phyloP scores from a whole-genome alignment of 1,140 invertebrate species.

The Cataglyphis hispanica region DNA sequence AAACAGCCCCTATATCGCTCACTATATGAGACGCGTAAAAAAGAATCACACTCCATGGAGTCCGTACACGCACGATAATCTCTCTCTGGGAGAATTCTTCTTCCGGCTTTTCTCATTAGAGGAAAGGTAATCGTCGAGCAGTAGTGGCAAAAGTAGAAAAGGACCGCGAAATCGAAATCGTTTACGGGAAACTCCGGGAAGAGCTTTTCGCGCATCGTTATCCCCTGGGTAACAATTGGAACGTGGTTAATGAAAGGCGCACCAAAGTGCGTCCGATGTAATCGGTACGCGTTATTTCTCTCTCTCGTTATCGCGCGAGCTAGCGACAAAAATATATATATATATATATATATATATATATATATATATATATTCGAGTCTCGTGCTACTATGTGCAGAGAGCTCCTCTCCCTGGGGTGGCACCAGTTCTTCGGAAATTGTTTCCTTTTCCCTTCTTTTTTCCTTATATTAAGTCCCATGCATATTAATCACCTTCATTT shows the following conservation, averaged over 20 bases:
- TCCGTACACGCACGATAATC: neutral
- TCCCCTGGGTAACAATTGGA: slow-evolving; percentile 34
- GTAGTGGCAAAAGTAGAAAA: neutral
- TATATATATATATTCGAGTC: slow-evolving; percentile 17
- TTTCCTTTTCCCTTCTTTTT: slow-evolving; percentile 41
- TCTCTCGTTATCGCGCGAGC: slow-evolving; percentile 29
- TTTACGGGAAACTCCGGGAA: neutral
- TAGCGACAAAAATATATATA: neutral
- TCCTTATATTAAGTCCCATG: slow-evolving; percentile 47
- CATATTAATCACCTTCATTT: slow-evolving; percentile 65
- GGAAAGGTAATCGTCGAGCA: slow-evolving; percentile 7
- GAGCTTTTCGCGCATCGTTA: slow-evolving; percentile 53
- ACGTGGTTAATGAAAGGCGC: slow-evolving; percentile 54
- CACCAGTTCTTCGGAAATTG: slow-evolving; percentile 47
- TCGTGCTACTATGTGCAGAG: neutral
- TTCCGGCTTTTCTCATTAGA: slow-evolving; percentile 20
- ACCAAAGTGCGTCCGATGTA: slow-evolving; percentile 45
- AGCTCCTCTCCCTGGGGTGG: neutral
- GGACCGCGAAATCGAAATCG: neutral
- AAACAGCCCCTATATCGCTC: neutral
- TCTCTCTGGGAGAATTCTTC: slow-evolving; percentile 20
- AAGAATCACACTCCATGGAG: neutral
- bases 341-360: too few species aligned
- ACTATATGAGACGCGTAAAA: neutral
- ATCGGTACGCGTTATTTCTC: slow-evolving; percentile 47